Evolutionary conservation across 2,888 invertebrate genomes (phyloP).

Genomic region (Malacosoma neustria): DNA sequence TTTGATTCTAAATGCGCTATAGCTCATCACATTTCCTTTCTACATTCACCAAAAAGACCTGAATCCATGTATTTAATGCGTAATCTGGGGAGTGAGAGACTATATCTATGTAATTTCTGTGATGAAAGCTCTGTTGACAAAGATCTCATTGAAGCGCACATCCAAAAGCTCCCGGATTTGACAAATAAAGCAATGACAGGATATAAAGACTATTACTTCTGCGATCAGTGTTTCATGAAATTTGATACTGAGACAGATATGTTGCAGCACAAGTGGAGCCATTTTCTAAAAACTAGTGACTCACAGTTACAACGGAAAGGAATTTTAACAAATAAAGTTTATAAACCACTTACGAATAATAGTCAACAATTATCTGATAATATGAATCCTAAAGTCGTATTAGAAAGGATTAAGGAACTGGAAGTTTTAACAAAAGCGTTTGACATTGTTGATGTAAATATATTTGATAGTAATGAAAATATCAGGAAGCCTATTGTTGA

Average conservation of each 20-base stretch:
- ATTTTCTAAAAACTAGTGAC: constrained; percentile 42
- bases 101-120: constrained; percentile 53
- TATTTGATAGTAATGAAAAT: constrained; percentile 12
- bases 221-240: constrained; percentile 47
- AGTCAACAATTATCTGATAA: constrained; percentile 33
- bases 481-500: constrained; percentile 33
- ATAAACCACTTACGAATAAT: constrained; percentile 21
- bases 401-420: constrained; percentile 24
- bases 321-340: constrained; percentile 9
- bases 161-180: constrained; percentile 38
- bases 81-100: constrained; percentile 29
- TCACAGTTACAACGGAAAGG: constrained; percentile 22
- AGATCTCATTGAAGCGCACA: constrained; percentile 35
- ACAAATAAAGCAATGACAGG: constrained; percentile 41
- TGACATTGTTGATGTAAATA: constrained; percentile 14
- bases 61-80: constrained; percentile 29
- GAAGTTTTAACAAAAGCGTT: constrained; percentile 10
- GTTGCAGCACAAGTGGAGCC: constrained; percentile 58
- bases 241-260: constrained; percentile 47
- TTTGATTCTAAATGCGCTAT: constrained; percentile 41
- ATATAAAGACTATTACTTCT: constrained; percentile 49
- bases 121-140: constrained; percentile 39
- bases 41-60: constrained; percentile 38
- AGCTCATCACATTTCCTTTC: constrained; percentile 42
- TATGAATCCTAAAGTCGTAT: constrained; percentile 33